These are phyloP conservation scores for Montipora foliosa DNA, from an alignment of 64 coral and sea anemone genomes.

Conservation along the genomic window DNA sequence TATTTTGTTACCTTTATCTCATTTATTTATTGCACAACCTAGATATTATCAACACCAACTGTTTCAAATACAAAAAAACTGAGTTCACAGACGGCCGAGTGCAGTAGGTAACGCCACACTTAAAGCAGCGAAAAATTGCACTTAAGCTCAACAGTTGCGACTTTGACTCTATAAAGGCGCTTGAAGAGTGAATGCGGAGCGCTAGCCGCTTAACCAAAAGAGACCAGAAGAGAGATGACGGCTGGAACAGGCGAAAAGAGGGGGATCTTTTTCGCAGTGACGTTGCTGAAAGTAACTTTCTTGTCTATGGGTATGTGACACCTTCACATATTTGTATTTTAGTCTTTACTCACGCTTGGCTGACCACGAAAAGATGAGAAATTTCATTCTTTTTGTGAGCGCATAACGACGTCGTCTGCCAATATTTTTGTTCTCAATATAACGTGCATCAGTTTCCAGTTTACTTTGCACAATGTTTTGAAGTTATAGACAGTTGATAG, in stretches of 20 bases:
- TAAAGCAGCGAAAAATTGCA: background rate
- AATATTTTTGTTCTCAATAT: too few species aligned
- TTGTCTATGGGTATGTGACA: background rate
- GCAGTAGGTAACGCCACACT: background rate
- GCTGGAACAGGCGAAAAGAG: background rate
- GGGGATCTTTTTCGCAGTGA: background rate
- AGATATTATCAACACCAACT: constrained; percentile 4
- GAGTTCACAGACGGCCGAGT: background rate
- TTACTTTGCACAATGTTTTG: too few species aligned
- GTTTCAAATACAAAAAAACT: too few species aligned
- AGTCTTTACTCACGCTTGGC: too few species aligned
- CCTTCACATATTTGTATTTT: background rate
- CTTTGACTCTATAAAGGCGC: background rate
- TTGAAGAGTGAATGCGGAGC: too few species aligned
- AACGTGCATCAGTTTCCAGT: too few species aligned
- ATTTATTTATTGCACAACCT: background rate
- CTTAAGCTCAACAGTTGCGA: background rate
- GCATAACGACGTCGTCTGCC: too few species aligned
- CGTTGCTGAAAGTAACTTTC: background rate
- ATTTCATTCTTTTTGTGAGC: too few species aligned
- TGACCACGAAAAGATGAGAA: too few species aligned
- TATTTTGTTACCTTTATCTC: constrained; percentile 17
- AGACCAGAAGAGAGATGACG: background rate
- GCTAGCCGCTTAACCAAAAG: too few species aligned
- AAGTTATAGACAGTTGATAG: too few species aligned